These are phyloP conservation scores for Druon quercuslanigerum DNA, from an alignment of 1,140 invertebrate species.

Conservation along the genomic window DNA sequence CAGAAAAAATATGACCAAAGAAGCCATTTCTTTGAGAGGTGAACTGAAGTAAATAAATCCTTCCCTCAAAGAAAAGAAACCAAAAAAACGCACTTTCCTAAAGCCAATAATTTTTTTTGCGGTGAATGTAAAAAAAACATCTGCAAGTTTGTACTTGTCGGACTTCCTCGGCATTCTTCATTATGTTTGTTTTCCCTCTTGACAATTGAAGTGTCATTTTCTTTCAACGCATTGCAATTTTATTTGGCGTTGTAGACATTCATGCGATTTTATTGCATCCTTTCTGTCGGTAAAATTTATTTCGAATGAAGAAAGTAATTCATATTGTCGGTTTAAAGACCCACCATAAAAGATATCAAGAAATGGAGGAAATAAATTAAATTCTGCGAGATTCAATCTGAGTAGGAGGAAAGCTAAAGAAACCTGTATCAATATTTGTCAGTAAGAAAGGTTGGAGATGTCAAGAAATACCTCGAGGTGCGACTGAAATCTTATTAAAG, in stretches of 20 bases:
- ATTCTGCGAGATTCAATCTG: not conserved
- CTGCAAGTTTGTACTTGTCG: not conserved
- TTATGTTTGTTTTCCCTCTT: not conserved
- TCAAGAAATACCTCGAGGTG: conserved; percentile 19
- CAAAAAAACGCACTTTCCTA: too few relatives aligned
- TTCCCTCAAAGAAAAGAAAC: not conserved
- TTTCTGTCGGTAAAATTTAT: too few relatives aligned
- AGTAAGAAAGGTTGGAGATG: conserved; percentile 3
- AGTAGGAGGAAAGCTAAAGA: not conserved
- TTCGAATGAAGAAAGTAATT: too few relatives aligned
- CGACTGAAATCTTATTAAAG: conserved; percentile 1
- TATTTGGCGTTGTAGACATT: too few relatives aligned
- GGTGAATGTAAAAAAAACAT: not conserved
- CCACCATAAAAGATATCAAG: not conserved
- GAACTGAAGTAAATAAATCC: too few relatives aligned
- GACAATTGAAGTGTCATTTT: not conserved
- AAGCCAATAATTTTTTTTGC: not conserved
- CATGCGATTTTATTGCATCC: too few relatives aligned
- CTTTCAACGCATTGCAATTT: not conserved
- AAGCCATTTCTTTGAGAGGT: too few relatives aligned
- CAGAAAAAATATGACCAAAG: too few relatives aligned
- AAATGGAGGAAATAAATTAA: not conserved
- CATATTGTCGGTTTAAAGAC: too few relatives aligned
- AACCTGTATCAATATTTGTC: conserved; percentile 4
- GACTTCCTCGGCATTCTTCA: not conserved